These are phyloP conservation scores for Anguilla obscura DNA, from an alignment of 2,797 vertebrate species.

Conservation along the genomic window DNA sequence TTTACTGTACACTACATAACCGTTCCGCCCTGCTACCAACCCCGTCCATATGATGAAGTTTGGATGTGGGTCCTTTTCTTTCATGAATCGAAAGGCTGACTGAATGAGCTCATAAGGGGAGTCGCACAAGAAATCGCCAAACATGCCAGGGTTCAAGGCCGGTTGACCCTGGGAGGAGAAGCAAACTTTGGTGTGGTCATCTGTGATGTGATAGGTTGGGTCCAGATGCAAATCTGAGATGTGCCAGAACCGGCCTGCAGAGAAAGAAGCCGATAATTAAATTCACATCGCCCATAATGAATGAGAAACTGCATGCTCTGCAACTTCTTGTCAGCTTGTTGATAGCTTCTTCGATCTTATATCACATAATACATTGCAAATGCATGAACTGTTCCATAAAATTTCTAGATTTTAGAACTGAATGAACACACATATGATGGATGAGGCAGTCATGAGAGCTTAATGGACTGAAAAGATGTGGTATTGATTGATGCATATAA, in stretches of 20 bases:
- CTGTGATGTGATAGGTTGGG: conserved; percentile 82
- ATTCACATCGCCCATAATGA: background rate
- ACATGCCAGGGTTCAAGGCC: conserved; percentile 79
- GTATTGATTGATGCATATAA: background rate
- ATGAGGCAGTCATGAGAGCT: background rate
- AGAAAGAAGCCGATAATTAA: background rate
- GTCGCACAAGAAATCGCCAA: conserved; percentile 90
- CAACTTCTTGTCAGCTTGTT: background rate
- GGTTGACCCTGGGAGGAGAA: conserved; percentile 88
- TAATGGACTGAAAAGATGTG: background rate
- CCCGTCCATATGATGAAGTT: conserved; percentile 97
- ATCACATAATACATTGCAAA: background rate
- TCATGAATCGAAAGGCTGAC: conserved; percentile 87
- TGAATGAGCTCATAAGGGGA: conserved; percentile 90
- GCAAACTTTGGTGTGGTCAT: conserved; percentile 87
- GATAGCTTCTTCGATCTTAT: background rate
- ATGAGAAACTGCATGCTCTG: background rate
- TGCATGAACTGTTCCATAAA: background rate
- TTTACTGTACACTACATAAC: background rate
- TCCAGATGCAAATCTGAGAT: conserved; percentile 95
- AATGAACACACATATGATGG: background rate
- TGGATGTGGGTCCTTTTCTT: conserved; percentile 67
- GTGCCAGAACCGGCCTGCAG: conserved; percentile 92
- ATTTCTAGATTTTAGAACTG: background rate
- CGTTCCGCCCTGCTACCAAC: conserved; percentile 58